Percentiles rank a stretch among this genome's conserved stretches.
Conservation (phyloP, 2,797 vertebrate genomes). For the Tinamus major region DNA sequence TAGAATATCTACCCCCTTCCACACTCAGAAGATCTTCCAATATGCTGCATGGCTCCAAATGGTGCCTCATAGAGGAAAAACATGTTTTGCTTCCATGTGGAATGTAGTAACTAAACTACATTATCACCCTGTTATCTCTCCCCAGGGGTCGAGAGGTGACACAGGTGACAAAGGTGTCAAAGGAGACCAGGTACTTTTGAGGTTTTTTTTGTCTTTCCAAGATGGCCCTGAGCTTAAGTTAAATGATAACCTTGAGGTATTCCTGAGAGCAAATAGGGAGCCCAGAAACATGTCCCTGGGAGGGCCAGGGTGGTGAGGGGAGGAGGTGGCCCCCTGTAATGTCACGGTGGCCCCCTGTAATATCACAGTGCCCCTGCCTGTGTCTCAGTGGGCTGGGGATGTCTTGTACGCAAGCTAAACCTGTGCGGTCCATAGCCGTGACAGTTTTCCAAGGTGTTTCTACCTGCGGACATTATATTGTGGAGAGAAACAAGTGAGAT, state of each 20-base stretch:
- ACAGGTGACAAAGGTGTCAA: constrained; percentile 89
- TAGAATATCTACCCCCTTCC: not conserved
- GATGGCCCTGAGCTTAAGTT: not conserved
- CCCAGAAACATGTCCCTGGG: not conserved
- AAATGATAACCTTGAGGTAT: not conserved
- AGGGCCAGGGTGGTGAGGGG: not conserved
- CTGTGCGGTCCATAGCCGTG: not conserved
- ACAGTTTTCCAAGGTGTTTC: not conserved
- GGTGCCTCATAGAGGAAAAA: fast-evolving
- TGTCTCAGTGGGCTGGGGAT: fast-evolving
- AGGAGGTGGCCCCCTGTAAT: not conserved
- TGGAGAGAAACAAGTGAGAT: fast-evolving
- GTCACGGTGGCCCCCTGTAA: not conserved
- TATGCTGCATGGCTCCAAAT: not conserved
- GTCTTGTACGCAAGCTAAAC: not conserved
- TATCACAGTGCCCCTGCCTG: fast-evolving
- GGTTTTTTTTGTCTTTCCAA: constrained; percentile 5
- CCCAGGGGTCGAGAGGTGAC: constrained; percentile 91
- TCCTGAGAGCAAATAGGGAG: not conserved
- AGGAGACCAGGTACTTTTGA: constrained; percentile 90
- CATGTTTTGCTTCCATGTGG: not conserved
- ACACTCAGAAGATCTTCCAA: not conserved
- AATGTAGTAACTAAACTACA: not conserved
- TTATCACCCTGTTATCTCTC: constrained; percentile 37
- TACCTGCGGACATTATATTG: not conserved